phyloP scores from a whole-genome alignment of 2,797 vertebrate species.

The Babyrousa celebensis region DNA sequence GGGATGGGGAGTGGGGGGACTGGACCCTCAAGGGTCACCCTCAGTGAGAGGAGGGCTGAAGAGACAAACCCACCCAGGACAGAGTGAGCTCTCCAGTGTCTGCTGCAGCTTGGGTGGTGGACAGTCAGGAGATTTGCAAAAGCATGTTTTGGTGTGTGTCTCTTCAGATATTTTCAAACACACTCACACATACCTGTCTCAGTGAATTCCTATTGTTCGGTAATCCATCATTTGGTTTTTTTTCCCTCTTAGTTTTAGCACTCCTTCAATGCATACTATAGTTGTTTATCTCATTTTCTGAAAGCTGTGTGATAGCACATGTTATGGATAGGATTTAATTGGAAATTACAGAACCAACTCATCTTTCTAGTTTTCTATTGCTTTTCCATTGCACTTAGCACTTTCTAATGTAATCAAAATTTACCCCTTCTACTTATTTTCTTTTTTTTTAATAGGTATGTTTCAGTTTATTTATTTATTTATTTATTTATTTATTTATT shows the following conservation, averaged over 20 bases:
- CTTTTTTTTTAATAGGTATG: too few relatives aligned
- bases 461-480: too few relatives aligned
- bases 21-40: neutral
- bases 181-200: rapidly evolving
- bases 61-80: neutral
- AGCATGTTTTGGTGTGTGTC: neutral
- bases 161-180: neutral
- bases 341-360: neutral
- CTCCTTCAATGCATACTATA: neutral
- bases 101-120: neutral
- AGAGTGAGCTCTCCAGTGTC: neutral
- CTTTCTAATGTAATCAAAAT: neutral
- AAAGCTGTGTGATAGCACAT: neutral
- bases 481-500: too few relatives aligned
- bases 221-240: neutral
- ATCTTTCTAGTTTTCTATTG: neutral
- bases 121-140: neutral
- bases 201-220: neutral
- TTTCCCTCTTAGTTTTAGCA: neutral
- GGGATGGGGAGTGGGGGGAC: too few relatives aligned
- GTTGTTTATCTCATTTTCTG: neutral
- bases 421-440: neutral
- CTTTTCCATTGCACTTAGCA: neutral
- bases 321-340: neutral
- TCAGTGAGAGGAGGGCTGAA: neutral